A percentile compares a stretch with the other conserved stretches of the same genome.
Evolutionary conservation across 2,113 vertebrate genomes (phyloP).

Genomic region (Phrynosoma blainvillii): DNA sequence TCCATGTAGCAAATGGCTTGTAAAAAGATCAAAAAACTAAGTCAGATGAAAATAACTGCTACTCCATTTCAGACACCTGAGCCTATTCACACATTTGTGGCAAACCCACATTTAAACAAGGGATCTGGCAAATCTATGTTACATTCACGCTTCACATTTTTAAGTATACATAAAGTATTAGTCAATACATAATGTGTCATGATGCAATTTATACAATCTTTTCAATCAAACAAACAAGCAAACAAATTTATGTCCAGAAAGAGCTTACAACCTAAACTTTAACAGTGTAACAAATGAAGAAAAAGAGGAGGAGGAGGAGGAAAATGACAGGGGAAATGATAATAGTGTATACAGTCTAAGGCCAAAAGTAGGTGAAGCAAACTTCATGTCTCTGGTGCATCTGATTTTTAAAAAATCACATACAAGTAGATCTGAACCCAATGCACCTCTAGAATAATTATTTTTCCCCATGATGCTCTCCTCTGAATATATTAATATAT

Average conservation of each 20-base stretch:
- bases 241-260: neutral
- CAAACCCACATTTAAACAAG: neutral
- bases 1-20: neutral
- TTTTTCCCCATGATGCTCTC: neutral
- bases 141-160: neutral
- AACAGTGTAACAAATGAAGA: neutral
- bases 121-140: neutral
- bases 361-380: neutral
- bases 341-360: neutral
- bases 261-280: neutral
- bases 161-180: neutral
- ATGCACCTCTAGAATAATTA: rapidly evolving
- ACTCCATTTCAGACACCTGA: neutral
- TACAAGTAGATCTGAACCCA: neutral
- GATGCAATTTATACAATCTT: neutral
- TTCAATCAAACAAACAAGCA: neutral
- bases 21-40: neutral
- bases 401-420: rapidly evolving
- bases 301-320: neutral
- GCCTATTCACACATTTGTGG: neutral
- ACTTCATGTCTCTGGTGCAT: neutral
- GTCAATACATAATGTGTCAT: neutral
- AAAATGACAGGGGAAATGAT: neutral
- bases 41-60: neutral
- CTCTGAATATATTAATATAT: rapidly evolving